phyloP scores from a whole-genome alignment of 2,888 invertebrate species.

The Sicus ferrugineus region DNA sequence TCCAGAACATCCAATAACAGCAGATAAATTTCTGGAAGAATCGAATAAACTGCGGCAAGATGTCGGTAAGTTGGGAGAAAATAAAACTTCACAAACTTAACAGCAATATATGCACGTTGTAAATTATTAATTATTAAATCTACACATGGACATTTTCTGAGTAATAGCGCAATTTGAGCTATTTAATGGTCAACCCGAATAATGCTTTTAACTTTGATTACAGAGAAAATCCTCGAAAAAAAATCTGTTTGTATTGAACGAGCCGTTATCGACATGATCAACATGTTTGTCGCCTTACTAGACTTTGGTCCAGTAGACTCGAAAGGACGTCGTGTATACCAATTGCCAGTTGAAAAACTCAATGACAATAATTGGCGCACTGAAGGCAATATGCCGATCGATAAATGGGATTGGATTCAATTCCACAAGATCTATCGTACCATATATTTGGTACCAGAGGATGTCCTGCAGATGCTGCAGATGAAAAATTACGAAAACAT shows the following conservation, averaged over 20 bases:
- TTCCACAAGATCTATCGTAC: conserved; percentile 61
- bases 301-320: conserved; percentile 62
- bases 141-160: neutral
- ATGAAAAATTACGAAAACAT: conserved; percentile 73
- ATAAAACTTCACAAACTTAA: neutral
- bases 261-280: conserved; percentile 79
- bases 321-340: conserved; percentile 68
- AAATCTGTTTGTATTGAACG: conserved; percentile 76
- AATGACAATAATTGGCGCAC: conserved; percentile 62
- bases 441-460: conserved; percentile 56
- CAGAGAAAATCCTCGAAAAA: conserved; percentile 67
- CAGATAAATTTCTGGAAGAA: conserved; percentile 70
- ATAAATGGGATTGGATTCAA: conserved; percentile 63
- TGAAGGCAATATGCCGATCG: conserved; percentile 57
- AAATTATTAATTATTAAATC: neutral
- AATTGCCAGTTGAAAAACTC: conserved; percentile 71
- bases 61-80: conserved; percentile 44
- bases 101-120: neutral
- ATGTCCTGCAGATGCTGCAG: conserved; percentile 48
- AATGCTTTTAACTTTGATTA: neutral
- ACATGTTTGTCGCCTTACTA: conserved; percentile 74
- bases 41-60: conserved; percentile 68
- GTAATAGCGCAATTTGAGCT: too few relatives aligned
- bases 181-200: neutral
- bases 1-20: conserved; percentile 70